Evolutionary conservation across 2,888 invertebrate genomes (phyloP), one percentile per base, ranked within the genome.

Genomic region (Bellardia pandia): DNA sequence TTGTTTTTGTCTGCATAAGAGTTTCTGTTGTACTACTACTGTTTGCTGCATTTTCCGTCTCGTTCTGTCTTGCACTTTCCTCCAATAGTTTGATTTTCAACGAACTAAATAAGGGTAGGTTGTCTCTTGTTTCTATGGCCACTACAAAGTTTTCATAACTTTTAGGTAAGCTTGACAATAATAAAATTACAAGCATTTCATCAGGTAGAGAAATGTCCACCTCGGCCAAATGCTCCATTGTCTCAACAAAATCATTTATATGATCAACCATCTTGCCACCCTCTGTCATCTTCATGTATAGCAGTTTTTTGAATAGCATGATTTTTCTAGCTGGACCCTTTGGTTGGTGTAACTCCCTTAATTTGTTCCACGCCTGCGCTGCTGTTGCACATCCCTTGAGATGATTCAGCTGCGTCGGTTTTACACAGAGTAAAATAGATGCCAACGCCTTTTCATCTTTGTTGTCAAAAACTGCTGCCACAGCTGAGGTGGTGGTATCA

Each of bases 31-130:
- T 60, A 60, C 33, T 76, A 60, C 33, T 69, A 14, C 62, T 45
- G 14, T 66, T 76, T 48, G 16, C 11, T 16, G 23, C 23, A 56
- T 77, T 82, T 62, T 56, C 86, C 11, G 45, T 45, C 13, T 81
- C 1, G 23, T 23, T 23, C 23, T 23, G 23, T 23, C n/a, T n/a
- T 53, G 2, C 74, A 13, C 79, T 76, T 16, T 78, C 58, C n/a
- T n/a, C n/a, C n/a, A n/a, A n/a, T n/a, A n/a, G n/a, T 66, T 88
- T 86, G 2, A 87, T 77, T 75, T 87, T 88, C 42, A 88, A 13
- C n/a, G 84, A 81, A 69, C n/a, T n/a, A n/a, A n/a, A n/a, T n/a
- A n/a, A n/a, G n/a, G n/a, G n/a, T n/a, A n/a, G n/a, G n/a, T n/a
- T 78, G 53, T 88, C 89, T 9, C 86, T 64, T 14, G 84, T 42